A percentile compares a stretch with the other conserved stretches of the same genome.
Evolutionary conservation across 2,113 vertebrate species (phyloP).

Genomic region (Hydrolagus affinis): DNA sequence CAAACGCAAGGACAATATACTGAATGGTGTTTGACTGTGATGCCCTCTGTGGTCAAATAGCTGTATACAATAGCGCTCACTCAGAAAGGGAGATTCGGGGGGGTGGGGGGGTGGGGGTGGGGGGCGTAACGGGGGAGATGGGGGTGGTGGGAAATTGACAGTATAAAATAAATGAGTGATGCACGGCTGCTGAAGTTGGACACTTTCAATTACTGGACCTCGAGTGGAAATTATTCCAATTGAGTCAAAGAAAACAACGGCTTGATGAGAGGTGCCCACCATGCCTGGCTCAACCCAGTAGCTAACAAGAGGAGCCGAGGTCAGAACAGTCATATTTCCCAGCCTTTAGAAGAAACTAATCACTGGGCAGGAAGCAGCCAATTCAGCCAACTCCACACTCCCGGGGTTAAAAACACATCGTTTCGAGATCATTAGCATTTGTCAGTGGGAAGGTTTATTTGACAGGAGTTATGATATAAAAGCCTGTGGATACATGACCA

Average conservation of each 20-base stretch:
- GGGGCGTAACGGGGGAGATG: too few relatives aligned
- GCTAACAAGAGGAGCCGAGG: background rate
- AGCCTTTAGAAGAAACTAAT: background rate
- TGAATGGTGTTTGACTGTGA: too few relatives aligned
- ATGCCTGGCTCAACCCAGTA: background rate
- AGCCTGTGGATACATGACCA: background rate
- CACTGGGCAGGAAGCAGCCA: conserved; percentile 11
- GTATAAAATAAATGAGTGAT: background rate
- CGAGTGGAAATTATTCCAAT: conserved; percentile 14
- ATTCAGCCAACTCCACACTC: conserved; percentile 17
- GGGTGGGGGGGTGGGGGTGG: too few relatives aligned
- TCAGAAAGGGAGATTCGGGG: too few relatives aligned
- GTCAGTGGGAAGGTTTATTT: conserved; percentile 22
- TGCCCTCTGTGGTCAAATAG: too few relatives aligned
- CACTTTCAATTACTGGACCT: conserved; percentile 4
- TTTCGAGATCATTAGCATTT: background rate
- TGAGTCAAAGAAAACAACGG: too few relatives aligned
- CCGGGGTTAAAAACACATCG: conserved; percentile 26
- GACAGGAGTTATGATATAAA: background rate
- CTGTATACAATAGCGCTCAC: too few relatives aligned
- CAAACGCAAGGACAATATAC: too few relatives aligned
- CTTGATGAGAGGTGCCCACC: background rate
- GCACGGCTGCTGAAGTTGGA: background rate
- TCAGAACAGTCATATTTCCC: background rate
- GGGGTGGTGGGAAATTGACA: too few relatives aligned